Conservation (phyloP, 2,888 invertebrate species). For the Pristionchus exspectatus region DNA sequence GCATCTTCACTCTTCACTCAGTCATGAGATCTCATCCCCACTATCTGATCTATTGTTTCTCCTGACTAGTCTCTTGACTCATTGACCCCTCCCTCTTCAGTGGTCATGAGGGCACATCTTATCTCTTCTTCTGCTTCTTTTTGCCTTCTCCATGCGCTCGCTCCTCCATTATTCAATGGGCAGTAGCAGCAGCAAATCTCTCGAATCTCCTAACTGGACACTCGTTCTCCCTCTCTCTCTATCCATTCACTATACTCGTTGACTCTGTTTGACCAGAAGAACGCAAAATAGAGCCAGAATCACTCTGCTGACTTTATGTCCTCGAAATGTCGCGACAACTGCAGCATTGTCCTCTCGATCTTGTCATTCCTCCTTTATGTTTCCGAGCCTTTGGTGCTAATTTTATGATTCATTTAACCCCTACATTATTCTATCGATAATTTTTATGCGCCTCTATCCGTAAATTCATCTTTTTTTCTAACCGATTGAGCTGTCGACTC, state of each 20-base stretch:
- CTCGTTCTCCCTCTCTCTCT: neutral
- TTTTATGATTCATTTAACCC: too few species aligned
- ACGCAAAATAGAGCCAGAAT: neutral
- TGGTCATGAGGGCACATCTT: conserved; percentile 47
- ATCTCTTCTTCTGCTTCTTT: neutral
- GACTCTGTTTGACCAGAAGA: neutral
- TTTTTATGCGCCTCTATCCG: too few species aligned
- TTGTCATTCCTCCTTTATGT: neutral
- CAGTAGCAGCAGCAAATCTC: conserved; percentile 10
- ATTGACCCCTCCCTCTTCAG: neutral
- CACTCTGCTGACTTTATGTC: neutral
- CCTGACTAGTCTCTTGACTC: conserved; percentile 5
- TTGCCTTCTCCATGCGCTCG: conserved; percentile 14
- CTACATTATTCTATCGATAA: too few species aligned
- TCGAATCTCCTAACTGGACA: neutral
- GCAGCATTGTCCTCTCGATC: too few species aligned
- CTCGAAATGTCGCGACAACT: neutral
- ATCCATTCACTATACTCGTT: neutral
- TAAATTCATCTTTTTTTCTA: too few species aligned
- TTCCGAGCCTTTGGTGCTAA: neutral
- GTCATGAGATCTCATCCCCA: neutral
- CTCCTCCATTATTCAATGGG: conserved; percentile 16
- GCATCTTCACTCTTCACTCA: too few species aligned
- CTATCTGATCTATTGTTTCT: neutral
- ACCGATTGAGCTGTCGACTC: too few species aligned